Evolutionary conservation across 2,113 vertebrate genomes (phyloP).

Genomic region (Macquaria australasica): DNA sequence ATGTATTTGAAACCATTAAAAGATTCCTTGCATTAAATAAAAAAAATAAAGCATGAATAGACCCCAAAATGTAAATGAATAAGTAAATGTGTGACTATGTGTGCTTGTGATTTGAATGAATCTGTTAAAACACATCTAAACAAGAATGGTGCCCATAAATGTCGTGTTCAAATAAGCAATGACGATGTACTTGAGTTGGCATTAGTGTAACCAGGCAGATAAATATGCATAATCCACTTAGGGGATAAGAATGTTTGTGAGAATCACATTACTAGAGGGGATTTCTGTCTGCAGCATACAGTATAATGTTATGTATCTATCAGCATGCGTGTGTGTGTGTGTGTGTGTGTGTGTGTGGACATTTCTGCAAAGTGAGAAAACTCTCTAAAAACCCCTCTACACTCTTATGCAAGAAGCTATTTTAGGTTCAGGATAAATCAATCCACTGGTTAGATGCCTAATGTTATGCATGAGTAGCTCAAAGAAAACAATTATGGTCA

Average conservation of each 20-base stretch:
- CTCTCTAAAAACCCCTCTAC: conserved; percentile 12
- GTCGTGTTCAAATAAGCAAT: background rate
- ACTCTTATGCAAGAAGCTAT: conserved; percentile 36
- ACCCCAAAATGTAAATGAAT: background rate
- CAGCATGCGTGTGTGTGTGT: background rate
- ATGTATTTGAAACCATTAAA: background rate
- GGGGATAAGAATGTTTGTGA: conserved; percentile 17
- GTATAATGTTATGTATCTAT: conserved; percentile 47
- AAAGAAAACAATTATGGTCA: conserved; percentile 48
- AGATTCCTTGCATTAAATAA: background rate
- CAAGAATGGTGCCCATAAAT: background rate
- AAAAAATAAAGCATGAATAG: background rate
- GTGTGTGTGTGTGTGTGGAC: background rate
- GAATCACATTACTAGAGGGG: conserved; percentile 45
- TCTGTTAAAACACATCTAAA: conserved; percentile 2
- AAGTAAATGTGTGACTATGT: background rate
- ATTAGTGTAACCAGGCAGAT: conserved; percentile 29
- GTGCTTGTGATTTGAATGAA: background rate
- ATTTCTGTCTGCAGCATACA: conserved; percentile 35
- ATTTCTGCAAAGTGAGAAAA: conserved; percentile 26
- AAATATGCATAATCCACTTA: conserved; percentile 49
- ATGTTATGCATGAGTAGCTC: conserved; percentile 36
- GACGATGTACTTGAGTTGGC: conserved; percentile 12
- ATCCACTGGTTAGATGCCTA: conserved; percentile 41
- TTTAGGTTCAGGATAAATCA: conserved; percentile 49